Percentiles rank a stretch among this genome's conserved stretches.
Evolutionary conservation across 2,888 invertebrate species (phyloP).

Genomic region (Euphydryas editha): DNA sequence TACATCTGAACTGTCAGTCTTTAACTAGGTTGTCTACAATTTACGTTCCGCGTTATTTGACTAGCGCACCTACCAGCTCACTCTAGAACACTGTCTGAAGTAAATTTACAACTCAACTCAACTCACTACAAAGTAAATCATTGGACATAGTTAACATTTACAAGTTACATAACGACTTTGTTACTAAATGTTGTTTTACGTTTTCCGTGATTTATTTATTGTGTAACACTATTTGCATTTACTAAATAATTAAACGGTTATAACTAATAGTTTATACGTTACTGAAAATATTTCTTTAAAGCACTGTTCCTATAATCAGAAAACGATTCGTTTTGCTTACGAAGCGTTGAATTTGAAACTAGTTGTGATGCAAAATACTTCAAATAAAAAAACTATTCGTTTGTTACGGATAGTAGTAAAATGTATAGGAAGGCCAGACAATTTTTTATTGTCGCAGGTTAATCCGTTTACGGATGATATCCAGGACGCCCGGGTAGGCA

Average conservation of each 20-base stretch:
- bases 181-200: slow-evolving; percentile 27
- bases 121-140: slow-evolving; percentile 41
- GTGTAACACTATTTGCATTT: neutral
- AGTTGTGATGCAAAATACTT: no score
- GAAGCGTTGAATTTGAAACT: no score
- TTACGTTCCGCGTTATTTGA: slow-evolving; percentile 65
- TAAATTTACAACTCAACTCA: slow-evolving; percentile 40
- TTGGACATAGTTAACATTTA: slow-evolving; percentile 35
- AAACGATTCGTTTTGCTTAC: no score
- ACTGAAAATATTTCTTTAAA: neutral
- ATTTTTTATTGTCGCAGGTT: no score
- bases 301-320: neutral
- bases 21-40: slow-evolving; percentile 71
- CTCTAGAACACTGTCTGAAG: slow-evolving; percentile 34
- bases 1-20: slow-evolving; percentile 54
- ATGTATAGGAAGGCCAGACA: no score
- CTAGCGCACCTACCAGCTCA: slow-evolving; percentile 51
- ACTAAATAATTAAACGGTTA: neutral
- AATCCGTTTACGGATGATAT: no score
- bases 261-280: no score
- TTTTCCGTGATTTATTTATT: slow-evolving; percentile 9
- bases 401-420: no score
- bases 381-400: no score
- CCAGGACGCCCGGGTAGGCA: no score
- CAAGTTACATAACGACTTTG: slow-evolving; percentile 32